phyloP scores from a whole-genome alignment of 2,797 vertebrate genomes.

The Alfaro cultratus region DNA sequence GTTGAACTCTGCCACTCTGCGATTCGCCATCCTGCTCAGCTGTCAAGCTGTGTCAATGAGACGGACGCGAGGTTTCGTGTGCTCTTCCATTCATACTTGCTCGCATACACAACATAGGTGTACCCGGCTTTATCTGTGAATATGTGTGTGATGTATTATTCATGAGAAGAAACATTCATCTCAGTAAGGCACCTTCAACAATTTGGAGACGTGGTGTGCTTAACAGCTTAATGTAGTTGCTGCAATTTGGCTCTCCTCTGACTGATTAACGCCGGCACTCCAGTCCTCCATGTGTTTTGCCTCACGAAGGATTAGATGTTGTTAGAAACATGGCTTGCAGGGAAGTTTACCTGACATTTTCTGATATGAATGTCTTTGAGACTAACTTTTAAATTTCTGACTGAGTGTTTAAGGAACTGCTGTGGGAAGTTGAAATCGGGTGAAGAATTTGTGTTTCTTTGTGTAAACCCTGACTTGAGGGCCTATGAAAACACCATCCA shows the following conservation, averaged over 20 bases:
- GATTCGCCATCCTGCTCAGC: constrained; percentile 52
- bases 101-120: constrained; percentile 38
- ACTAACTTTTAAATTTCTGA: constrained; percentile 47
- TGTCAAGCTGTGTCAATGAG: constrained; percentile 50
- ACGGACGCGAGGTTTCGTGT: constrained; percentile 22
- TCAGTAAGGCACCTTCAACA: constrained; percentile 79
- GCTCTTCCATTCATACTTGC: constrained; percentile 2
- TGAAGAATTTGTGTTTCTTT: constrained; percentile 3
- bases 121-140: constrained; percentile 44
- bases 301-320: constrained; percentile 63
- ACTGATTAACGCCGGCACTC: constrained; percentile 79
- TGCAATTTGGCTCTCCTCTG: constrained; percentile 80
- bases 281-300: constrained; percentile 59
- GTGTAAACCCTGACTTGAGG: constrained; percentile 3
- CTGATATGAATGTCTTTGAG: constrained; percentile 49
- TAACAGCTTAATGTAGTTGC: constrained; percentile 82
- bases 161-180: constrained; percentile 72
- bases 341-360: constrained; percentile 64
- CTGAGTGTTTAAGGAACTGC: constrained; percentile 35
- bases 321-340: constrained; percentile 68
- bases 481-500: neutral
- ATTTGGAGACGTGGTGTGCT: constrained; percentile 80
- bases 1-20: constrained; percentile 25
- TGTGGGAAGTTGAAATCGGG: constrained; percentile 21
- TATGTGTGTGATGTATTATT: constrained; percentile 77